Evolutionary conservation across 1,140 invertebrate genomes (phyloP), one percentile per base, ranked within the genome.

Genomic region (Drosophila neocordata): DNA sequence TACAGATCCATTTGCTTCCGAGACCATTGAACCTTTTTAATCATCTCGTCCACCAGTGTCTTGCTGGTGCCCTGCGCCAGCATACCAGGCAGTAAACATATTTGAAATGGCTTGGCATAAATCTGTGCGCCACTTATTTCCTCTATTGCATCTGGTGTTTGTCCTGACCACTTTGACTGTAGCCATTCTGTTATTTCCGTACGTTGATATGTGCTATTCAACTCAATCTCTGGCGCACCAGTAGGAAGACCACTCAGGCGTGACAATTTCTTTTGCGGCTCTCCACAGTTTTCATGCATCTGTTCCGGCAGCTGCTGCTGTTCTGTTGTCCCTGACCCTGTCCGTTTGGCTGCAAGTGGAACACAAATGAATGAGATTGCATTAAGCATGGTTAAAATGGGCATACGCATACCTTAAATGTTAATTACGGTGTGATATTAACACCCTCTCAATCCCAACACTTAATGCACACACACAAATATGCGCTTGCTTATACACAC

Each of bases 1-100:
- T 95, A 96, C 0, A 96, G 87, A 73, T 96, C 95, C 92, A 95
- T 94, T 65, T 93, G 94, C 65, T 94, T 93, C 31, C 93, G 92
- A 24, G 93, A 93, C 93, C 94, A 95, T 31, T 94, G 92, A n/a
- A 95, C 76, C n/a, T 94, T 87, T 15, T 94, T 63, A 1, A 82
- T 79, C 52, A 91, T 91, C 57, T 91, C 90, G 31, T 88, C 65
- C 0, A 91, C 87, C 31, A 91, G 53, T 8, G 73, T 60, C 12
- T 71, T 56, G 34, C 67, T 79, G 0, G 44, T 70, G 6, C 61
- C 73, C 6, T 71, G 24, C 15, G 55, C 60, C 5, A 91, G 48
- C 15, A 91, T 18, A 1, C 76, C 61, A 0, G 89, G 89, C 9
- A 91, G 15, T 15, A 91, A 68, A 48, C 89, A 80, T n/a, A 91